Evolutionary conservation across 2,888 invertebrate genomes (phyloP), one percentile per base, ranked within the genome.

Genomic region (Sepioteuthis lessoniana): DNA sequence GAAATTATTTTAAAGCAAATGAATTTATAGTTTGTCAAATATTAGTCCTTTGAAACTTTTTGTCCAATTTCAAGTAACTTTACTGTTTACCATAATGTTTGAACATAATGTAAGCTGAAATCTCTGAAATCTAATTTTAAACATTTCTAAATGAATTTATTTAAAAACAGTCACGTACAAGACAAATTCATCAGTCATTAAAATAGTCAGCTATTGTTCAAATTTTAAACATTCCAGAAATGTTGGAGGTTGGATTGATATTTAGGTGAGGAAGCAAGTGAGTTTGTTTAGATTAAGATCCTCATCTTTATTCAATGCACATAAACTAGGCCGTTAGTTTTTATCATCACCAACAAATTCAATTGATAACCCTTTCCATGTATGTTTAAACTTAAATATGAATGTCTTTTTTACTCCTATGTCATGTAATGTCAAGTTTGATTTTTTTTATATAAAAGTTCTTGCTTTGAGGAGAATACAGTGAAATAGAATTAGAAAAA

Each of bases 91-190:
- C 76, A 76, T 76, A 76, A 76, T 76, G 76, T n/a, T 76, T 76
- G 76, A n/a, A 76, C n/a, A 76, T 76, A 76, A 76, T n/a, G 76
- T 35, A n/a, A 76, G n/a, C 76, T 76, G 76, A 35, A 76, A 35
- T 76, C 76, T 35, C n/a, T 76, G n/a, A 76, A 76, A 76, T 76
- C 76, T 76, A 76, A 76, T 76, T 76, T 76, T 76, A n/a, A 76
- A 76, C n/a, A 76, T 76, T 76, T 76, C n/a, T 76, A 76, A 76
- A 76, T 76, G n/a, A 76, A 76, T 76, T 76, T 76, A 76, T 76
- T 16, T 76, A 76, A 35, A 76, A 35, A n/a, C n/a, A 76, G 76
- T 76, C 76, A 76, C 76, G 76, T 76, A 76, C n/a, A 76, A 76
- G 16, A 76, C 76, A 76, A 76, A 76, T 76, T 76, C 76, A 76